Percentiles rank a stretch among this genome's conserved stretches.
phyloP scores from a whole-genome alignment of 2,888 invertebrate genomes.

The Syritta pipiens region DNA sequence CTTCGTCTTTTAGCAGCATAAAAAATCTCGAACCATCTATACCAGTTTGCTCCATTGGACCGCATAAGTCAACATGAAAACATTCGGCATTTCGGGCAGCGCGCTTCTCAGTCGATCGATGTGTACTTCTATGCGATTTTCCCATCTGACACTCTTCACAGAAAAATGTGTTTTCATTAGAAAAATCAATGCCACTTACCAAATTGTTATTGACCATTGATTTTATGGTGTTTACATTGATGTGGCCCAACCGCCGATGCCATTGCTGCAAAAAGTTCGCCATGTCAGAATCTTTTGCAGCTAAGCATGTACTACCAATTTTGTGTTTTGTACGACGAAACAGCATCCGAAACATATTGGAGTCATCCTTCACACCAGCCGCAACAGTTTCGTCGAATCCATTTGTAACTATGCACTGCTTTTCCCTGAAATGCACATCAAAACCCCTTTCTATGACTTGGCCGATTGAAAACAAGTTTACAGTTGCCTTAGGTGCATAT shows the following conservation, averaged over 20 bases:
- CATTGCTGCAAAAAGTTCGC: neutral
- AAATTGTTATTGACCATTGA: slow-evolving; percentile 8
- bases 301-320: neutral
- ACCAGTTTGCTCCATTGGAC: slow-evolving; percentile 19
- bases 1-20: slow-evolving; percentile 35
- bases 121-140: neutral
- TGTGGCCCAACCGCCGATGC: neutral
- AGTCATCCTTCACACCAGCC: neutral
- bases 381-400: slow-evolving; percentile 23
- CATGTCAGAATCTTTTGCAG: neutral
- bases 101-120: neutral
- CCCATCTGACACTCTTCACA: slow-evolving; percentile 13
- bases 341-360: slow-evolving; percentile 5
- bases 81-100: slow-evolving; percentile 3
- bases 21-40: slow-evolving; percentile 21
- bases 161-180: slow-evolving; percentile 6
- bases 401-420: neutral
- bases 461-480: slow-evolving; percentile 10
- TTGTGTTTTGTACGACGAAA: neutral
- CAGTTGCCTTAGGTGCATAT: slow-evolving; percentile 3
- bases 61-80: slow-evolving; percentile 14
- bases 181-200: slow-evolving; percentile 4
- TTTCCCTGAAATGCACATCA: neutral
- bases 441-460: slow-evolving; percentile 1
- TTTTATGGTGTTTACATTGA: neutral